Conservation (phyloP, 2,113 vertebrate genomes). For the Podarcis muralis region DNA sequence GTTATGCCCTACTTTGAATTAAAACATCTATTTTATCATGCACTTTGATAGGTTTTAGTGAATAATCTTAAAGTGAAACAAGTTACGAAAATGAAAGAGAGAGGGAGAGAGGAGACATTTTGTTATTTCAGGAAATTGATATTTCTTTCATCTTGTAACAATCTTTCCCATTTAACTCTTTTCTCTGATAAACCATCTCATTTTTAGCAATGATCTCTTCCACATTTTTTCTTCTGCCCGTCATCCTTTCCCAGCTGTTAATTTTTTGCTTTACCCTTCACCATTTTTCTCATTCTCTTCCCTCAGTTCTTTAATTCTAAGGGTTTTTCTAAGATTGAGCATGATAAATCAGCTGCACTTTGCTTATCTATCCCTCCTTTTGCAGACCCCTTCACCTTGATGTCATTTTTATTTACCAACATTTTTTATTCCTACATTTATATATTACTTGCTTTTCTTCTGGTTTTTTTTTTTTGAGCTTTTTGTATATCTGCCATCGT, state of each 20-base stretch:
- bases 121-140: neutral
- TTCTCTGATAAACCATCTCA: neutral
- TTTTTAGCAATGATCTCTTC: neutral
- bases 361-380: neutral
- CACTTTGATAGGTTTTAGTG: conserved; percentile 1
- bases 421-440: neutral
- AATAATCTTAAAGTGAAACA: neutral
- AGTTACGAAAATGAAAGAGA: neutral
- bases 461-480: neutral
- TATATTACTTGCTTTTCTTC: neutral
- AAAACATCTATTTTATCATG: neutral
- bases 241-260: neutral
- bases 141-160: neutral
- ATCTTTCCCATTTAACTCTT: neutral
- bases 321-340: neutral
- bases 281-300: neutral
- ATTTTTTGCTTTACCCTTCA: neutral
- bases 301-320: neutral
- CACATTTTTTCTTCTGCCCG: neutral
- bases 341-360: neutral
- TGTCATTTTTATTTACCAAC: neutral
- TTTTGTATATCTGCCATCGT: neutral
- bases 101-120: neutral
- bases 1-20: neutral
- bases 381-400: neutral